Percentiles rank a stretch among this genome's conserved stretches.
Evolutionary conservation across 1,140 invertebrate species (phyloP).

Genomic region (Caenorhabditis tropicalis): DNA sequence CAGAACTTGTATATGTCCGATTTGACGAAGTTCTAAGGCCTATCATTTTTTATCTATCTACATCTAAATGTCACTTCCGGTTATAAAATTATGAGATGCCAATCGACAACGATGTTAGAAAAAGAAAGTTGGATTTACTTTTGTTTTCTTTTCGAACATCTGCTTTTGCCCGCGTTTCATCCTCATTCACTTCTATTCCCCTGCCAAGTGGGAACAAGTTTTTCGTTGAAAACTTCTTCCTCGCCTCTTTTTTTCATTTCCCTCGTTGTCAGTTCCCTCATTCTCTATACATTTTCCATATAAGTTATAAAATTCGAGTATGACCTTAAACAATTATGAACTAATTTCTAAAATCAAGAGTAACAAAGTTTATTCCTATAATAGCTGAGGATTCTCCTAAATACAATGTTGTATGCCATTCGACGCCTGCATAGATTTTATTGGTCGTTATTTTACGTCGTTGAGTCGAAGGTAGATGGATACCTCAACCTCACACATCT

Average conservation of each 20-base stretch:
- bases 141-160: slow-evolving; percentile 43
- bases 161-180: slow-evolving; percentile 25
- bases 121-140: slow-evolving; percentile 5
- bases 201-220: slow-evolving; percentile 37
- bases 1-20: no score
- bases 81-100: slow-evolving; percentile 25
- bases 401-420: neutral
- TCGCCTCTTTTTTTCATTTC: neutral
- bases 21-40: neutral
- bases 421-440: slow-evolving; percentile 4
- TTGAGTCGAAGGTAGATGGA: neutral
- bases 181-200: neutral
- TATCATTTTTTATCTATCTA: neutral
- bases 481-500: neutral
- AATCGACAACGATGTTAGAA: neutral
- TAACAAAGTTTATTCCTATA: no score
- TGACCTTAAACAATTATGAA: no score
- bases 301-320: no score
- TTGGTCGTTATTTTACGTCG: slow-evolving; percentile 26
- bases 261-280: slow-evolving; percentile 20
- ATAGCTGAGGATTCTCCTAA: no score
- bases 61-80: slow-evolving; percentile 15
- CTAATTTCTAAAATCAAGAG: no score
- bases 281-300: slow-evolving; percentile 4
- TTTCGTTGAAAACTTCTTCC: slow-evolving; percentile 35